A percentile compares a stretch with the other conserved stretches of the same genome.
These are phyloP conservation scores for Cheilosia grossa DNA, from an alignment of 2,888 invertebrate species.

Conservation along the genomic window DNA sequence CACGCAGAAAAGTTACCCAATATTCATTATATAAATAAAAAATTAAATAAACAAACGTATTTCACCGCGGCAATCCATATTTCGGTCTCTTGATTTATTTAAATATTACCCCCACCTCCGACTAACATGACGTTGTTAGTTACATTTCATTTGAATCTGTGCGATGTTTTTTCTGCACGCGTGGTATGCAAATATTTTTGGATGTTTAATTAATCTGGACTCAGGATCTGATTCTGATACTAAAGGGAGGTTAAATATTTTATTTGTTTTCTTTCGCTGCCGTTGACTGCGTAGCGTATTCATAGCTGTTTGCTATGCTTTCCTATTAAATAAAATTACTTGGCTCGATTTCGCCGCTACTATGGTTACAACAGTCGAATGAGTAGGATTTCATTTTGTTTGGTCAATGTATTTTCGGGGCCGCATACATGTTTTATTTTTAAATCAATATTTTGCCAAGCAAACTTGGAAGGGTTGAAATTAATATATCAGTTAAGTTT, in stretches of 20 bases:
- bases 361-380: constrained; percentile 42
- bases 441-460: constrained; percentile 8
- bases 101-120: constrained; percentile 46
- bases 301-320: constrained; percentile 21
- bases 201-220: constrained; percentile 52
- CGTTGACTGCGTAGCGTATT: constrained; percentile 6
- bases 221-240: constrained; percentile 18
- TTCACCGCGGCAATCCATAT: constrained; percentile 38
- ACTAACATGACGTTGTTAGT: constrained; percentile 42
- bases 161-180: no score
- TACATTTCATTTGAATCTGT: constrained; percentile 45
- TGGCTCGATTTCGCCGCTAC: constrained; percentile 48
- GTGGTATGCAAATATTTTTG: constrained; percentile 10
- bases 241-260: constrained; percentile 55
- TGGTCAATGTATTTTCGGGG: constrained; percentile 48
- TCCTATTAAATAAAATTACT: constrained; percentile 56
- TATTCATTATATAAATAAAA: constrained; percentile 25
- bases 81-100: constrained; percentile 51
- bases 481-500: background rate
- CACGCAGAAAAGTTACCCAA: background rate
- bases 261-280: constrained; percentile 46
- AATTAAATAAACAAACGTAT: constrained; percentile 30
- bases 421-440: background rate
- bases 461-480: background rate
- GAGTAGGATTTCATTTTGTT: constrained; percentile 37